These are phyloP conservation scores for Meteorus colon DNA, from an alignment of 2,888 invertebrate species.

Conservation along the genomic window DNA sequence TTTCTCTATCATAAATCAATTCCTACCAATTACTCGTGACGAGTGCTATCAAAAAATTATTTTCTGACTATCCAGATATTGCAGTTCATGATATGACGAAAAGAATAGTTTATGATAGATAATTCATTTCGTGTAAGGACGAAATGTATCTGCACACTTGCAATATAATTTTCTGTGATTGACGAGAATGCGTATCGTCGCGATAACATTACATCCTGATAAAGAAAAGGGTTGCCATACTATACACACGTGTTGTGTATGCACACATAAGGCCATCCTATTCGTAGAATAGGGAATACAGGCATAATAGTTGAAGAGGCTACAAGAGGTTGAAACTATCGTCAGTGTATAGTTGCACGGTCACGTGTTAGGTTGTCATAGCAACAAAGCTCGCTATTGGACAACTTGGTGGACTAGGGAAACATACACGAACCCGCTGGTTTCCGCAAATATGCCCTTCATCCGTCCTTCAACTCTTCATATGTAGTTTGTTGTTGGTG, in stretches of 20 bases:
- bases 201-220: neutral
- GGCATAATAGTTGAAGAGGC: neutral
- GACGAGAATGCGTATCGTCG: neutral
- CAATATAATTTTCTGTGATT: neutral
- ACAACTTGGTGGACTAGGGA: slow-evolving; percentile 58
- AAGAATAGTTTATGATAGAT: neutral
- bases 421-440: slow-evolving; percentile 48
- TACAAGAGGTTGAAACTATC: neutral
- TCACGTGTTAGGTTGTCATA: slow-evolving; percentile 45
- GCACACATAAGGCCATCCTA: neutral
- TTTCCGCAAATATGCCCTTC: slow-evolving; percentile 37
- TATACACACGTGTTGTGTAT: neutral
- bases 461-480: slow-evolving; percentile 39
- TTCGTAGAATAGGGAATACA: neutral
- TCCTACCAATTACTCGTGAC: neutral
- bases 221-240: neutral
- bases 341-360: neutral
- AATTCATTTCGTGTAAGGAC: neutral
- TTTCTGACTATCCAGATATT: neutral
- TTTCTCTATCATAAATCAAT: neutral
- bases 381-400: slow-evolving; percentile 56
- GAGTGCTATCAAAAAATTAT: neutral
- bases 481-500: neutral
- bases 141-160: neutral
- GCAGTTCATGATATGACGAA: neutral